A percentile compares a stretch with the other conserved stretches of the same genome.
Evolutionary conservation across 92 coral and sea anemone species (phyloP).

Genomic region (Actinostola sp.): DNA sequence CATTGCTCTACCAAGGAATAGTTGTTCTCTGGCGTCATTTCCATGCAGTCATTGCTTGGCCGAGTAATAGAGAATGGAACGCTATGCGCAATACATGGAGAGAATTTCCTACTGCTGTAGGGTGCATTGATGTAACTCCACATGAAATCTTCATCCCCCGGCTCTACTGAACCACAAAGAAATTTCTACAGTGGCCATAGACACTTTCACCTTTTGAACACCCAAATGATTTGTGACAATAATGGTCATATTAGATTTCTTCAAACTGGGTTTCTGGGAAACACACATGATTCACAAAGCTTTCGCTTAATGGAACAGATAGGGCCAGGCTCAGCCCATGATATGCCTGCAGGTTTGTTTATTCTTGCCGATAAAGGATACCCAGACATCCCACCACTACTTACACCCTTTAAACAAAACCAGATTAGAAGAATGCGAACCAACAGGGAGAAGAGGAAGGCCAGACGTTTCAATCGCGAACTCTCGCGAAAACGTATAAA

Average conservation of each 20-base stretch:
- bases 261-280: conserved; percentile 36
- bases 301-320: conserved; percentile 34
- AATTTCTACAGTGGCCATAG: conserved; percentile 7
- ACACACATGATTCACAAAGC: conserved; percentile 28
- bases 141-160: background rate
- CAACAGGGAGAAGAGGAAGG: background rate
- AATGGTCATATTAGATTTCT: conserved; percentile 36
- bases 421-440: conserved; percentile 1
- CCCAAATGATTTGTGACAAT: conserved; percentile 29
- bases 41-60: conserved; percentile 25
- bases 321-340: conserved; percentile 9
- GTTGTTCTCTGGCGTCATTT: conserved; percentile 7
- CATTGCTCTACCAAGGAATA: conserved; percentile 29
- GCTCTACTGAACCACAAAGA: conserved; percentile 1
- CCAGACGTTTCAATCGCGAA: background rate
- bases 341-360: background rate
- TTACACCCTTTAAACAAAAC: background rate
- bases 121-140: background rate
- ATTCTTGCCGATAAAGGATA: background rate
- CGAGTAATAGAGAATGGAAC: conserved; percentile 13
- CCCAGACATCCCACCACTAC: background rate
- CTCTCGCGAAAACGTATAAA: background rate
- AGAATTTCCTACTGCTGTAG: background rate
- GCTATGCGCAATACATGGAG: conserved; percentile 29
- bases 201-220: conserved; percentile 15